Evolutionary conservation across 2,797 vertebrate species (phyloP).

Genomic region (Moxostoma hubbsi): DNA sequence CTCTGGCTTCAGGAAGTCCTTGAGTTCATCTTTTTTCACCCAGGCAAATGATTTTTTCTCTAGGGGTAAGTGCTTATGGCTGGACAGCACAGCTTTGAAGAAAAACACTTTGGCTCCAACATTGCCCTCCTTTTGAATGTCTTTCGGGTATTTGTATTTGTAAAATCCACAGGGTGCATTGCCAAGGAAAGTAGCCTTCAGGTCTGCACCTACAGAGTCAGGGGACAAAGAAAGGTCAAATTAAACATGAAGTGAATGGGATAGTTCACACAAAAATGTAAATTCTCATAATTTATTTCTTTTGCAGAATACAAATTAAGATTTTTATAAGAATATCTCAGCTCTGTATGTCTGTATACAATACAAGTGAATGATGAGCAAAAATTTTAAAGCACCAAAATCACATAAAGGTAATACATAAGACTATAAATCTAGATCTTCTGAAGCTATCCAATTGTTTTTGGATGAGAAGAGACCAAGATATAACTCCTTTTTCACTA

Average conservation of each 20-base stretch:
- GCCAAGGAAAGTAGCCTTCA: constrained; percentile 87
- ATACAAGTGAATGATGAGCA: no score
- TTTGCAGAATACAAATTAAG: no score
- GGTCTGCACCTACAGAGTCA: constrained; percentile 72
- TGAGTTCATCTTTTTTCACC: constrained; percentile 88
- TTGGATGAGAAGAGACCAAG: no score
- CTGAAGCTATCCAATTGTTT: no score
- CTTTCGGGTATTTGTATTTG: constrained; percentile 92
- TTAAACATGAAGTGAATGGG: background rate
- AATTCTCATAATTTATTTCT: no score
- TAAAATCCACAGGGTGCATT: constrained; percentile 94
- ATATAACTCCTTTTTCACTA: no score
- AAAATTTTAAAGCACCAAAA: no score
- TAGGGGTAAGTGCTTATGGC: constrained; percentile 52
- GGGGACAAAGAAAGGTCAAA: background rate
- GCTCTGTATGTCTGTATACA: no score
- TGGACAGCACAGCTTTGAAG: constrained; percentile 91
- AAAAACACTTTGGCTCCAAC: constrained; percentile 93
- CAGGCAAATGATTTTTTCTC: constrained; percentile 75
- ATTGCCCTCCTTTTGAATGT: constrained; percentile 74
- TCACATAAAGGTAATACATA: no score
- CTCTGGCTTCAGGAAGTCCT: constrained; percentile 83
- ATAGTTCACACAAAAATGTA: no score
- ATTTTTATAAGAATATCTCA: no score
- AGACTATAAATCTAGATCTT: no score